Conservation (phyloP, 2,113 vertebrate species). For the Platysternon megacephalum region DNA sequence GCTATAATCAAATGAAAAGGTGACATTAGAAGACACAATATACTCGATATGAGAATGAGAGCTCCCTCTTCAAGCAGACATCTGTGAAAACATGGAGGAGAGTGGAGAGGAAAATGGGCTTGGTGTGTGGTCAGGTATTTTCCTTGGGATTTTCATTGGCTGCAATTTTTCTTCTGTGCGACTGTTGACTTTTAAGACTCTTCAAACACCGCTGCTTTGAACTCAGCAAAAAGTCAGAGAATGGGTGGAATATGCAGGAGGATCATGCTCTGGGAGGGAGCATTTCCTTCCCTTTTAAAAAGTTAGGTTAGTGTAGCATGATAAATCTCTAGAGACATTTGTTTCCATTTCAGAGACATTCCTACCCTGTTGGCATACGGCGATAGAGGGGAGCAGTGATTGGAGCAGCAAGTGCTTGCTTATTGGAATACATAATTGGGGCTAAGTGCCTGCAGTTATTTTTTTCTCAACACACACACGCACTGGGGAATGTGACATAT, state of each 20-base stretch:
- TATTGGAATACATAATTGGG: background rate
- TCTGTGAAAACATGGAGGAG: background rate
- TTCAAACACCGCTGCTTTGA: background rate
- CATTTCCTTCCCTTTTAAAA: background rate
- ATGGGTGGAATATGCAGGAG: background rate
- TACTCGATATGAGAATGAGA: background rate
- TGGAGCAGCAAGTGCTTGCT: fast-evolving
- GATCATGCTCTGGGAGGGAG: background rate
- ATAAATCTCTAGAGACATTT: background rate
- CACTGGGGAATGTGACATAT: slow-evolving; percentile 2
- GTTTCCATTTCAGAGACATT: background rate
- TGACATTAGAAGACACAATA: background rate
- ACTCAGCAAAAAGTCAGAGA: background rate
- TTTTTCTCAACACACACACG: background rate
- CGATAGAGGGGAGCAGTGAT: background rate
- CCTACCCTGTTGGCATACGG: background rate
- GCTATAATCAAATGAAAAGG: background rate
- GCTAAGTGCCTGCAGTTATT: background rate
- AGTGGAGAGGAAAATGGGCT: background rate
- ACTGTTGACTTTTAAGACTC: background rate
- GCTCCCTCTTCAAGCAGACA: background rate
- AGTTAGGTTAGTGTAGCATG: background rate
- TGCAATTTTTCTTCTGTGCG: background rate
- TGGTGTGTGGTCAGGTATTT: background rate
- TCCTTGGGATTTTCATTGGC: background rate